These are phyloP conservation scores for Tinamus guttatus DNA, from an alignment of 2,113 vertebrate species.

Conservation along the genomic window DNA sequence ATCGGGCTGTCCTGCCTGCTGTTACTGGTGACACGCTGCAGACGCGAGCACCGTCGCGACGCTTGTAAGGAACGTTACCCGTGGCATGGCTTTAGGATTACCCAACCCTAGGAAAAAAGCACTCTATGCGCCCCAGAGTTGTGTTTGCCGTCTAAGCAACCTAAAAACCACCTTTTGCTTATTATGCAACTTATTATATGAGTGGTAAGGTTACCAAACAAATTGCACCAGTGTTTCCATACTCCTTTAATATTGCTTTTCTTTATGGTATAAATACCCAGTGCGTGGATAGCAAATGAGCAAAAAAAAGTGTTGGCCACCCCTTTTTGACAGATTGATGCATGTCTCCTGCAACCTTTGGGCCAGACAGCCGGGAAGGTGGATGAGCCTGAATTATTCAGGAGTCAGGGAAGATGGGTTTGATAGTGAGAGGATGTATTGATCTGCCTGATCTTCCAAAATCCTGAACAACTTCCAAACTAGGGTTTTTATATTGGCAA, in stretches of 20 bases:
- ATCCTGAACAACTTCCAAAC: not conserved
- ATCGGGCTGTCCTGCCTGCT: not conserved
- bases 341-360: conserved; percentile 22
- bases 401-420: conserved; percentile 49
- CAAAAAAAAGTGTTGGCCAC: not conserved
- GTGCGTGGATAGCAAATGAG: not conserved
- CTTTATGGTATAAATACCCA: not conserved
- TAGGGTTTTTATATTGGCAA: not conserved
- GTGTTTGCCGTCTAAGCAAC: too few species aligned
- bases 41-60: too few species aligned
- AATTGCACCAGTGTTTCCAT: not conserved
- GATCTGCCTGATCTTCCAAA: conserved; percentile 46
- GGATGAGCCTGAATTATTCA: conserved; percentile 76
- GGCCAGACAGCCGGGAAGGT: conserved; percentile 43
- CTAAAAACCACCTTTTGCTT: not conserved
- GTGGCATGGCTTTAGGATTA: not conserved
- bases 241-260: not conserved
- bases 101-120: rapidly evolving
- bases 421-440: conserved; percentile 54
- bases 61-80: not conserved
- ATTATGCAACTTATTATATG: not conserved
- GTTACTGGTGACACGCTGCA: too few species aligned
- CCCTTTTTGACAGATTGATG: conserved; percentile 25
- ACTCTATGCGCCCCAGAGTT: not conserved
- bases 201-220: not conserved